A percentile compares a stretch with the other conserved stretches of the same genome.
Conservation (phyloP, 2,113 vertebrate species). For the Corydoras maculifer region DNA sequence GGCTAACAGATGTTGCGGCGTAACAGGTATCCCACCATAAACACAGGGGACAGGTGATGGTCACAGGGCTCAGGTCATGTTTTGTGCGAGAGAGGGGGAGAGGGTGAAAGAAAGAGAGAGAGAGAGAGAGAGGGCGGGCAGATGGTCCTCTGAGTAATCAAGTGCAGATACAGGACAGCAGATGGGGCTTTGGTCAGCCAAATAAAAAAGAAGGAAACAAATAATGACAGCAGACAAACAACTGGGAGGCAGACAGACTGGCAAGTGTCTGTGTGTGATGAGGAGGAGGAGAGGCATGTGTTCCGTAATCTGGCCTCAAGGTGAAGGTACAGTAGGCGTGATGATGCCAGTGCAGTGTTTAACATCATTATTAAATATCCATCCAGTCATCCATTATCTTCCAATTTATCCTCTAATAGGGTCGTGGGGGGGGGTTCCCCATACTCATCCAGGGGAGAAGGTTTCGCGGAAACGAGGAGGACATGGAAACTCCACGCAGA, state of each 20-base stretch:
- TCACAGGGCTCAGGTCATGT: constrained; percentile 33
- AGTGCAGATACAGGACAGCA: constrained; percentile 43
- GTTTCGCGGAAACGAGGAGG: too few species aligned
- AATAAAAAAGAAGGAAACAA: constrained; percentile 37
- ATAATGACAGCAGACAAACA: constrained; percentile 39
- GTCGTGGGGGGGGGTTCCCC: too few species aligned
- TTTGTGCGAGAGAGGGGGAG: not conserved
- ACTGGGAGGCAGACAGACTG: constrained; percentile 19
- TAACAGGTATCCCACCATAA: constrained; percentile 42
- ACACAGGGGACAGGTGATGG: constrained; percentile 39
- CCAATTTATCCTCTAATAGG: too few species aligned
- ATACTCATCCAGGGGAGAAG: too few species aligned
- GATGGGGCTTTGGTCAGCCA: constrained; percentile 46
- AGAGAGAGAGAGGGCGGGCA: constrained; percentile 30
- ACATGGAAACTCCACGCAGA: too few species aligned
- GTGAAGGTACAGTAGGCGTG: too few species aligned
- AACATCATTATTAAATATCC: too few species aligned
- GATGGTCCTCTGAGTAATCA: constrained; percentile 47
- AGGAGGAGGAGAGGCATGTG: not conserved
- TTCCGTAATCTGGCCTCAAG: too few species aligned
- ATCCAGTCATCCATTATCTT: too few species aligned
- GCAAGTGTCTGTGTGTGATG: not conserved
- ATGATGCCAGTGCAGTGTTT: too few species aligned
- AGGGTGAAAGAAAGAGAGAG: not conserved
- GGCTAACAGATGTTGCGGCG: constrained; percentile 40